A percentile compares a stretch with the other conserved stretches of the same genome.
Evolutionary conservation across 2,888 invertebrate species (phyloP).

Genomic region (Amorpha juglandis): DNA sequence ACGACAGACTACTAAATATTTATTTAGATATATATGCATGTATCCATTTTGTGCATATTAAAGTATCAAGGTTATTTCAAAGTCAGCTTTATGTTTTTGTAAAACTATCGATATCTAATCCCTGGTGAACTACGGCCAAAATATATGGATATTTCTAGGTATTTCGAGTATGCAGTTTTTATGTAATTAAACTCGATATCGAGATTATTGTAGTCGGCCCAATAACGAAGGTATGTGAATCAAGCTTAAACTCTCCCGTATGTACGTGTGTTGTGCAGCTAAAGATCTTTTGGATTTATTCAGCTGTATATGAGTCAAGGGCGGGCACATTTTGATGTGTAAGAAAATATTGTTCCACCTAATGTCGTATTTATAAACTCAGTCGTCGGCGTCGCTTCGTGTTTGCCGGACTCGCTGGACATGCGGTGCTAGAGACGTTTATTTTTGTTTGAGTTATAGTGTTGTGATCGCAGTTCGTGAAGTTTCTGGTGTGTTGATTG

Average conservation of each 20-base stretch:
- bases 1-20: too few relatives aligned
- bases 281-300: constrained; percentile 31
- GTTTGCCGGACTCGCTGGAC: constrained; percentile 16
- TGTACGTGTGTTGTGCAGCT: constrained; percentile 10
- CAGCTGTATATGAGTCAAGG: constrained; percentile 72
- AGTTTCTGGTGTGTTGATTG: not conserved
- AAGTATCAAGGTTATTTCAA: constrained; percentile 3
- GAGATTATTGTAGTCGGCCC: not conserved
- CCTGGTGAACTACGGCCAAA: too few relatives aligned
- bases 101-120: too few relatives aligned
- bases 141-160: too few relatives aligned
- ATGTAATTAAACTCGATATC: not conserved
- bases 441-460: constrained; percentile 8
- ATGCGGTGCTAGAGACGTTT: constrained; percentile 5
- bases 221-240: constrained; percentile 3
- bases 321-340: constrained; percentile 56
- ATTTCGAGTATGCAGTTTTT: too few relatives aligned
- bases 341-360: constrained; percentile 76
- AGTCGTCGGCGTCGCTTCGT: constrained; percentile 47
- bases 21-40: too few relatives aligned
- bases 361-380: constrained; percentile 80
- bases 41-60: not conserved
- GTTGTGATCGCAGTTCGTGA: constrained; percentile 14
- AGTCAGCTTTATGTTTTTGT: not conserved
- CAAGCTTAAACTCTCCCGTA: not conserved